Base-by-base conservation (phyloP, 2,113 vertebrate species). In the Tragelaphus scriptus region DNA sequence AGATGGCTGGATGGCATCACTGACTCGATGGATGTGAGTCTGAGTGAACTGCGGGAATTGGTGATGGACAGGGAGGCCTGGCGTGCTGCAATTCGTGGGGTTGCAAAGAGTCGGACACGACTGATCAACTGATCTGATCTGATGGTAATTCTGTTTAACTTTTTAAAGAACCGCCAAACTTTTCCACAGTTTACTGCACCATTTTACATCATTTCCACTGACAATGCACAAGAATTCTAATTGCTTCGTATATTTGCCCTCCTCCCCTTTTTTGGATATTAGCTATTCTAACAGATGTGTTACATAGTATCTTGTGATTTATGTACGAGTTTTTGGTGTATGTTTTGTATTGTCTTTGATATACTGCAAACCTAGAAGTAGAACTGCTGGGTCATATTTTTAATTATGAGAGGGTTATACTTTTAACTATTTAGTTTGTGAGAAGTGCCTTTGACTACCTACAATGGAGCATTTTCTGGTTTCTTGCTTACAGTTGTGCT, bases 391-490 rank as follows among this genome's bases (percentile, higher is more conserved):
- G 40, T 61, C 14, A 28, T 81, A 80, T 15, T 75, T 75, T 12
- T 40, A 40, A 40, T 75, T 75, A 13, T 40, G 68, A 40, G 68
- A 21, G 19, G n/a, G n/a, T 23, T 11, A 21, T 96, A 86, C 44
- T 92, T 88, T 95, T 95, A 96, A 93, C 95, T 87, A 81, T 90
- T 98, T 88, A 88, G 53, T 89, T 95, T 96, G 87, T 85, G 40
- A 90, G 36, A 95, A 77, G 82, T 82, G 16, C 81, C 90, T 94
- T 81, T 97, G 91, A 77, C 49, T 61, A 30, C 25, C 30, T 89
- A 87, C 36, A 40, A 4, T 63, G 51, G 94, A 85, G 17, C 82
- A 51, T 90, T 95, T 89, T 87, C 53, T 91, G 51, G 30, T 90
- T 71, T 86, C 51, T 95, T 40, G 36, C 32, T 95, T 15, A 6